Percentiles rank a stretch among this genome's conserved stretches.
These are phyloP conservation scores for Gastracanthus pulcherrimus DNA, from an alignment of 2,888 invertebrate genomes.

Conservation along the genomic window DNA sequence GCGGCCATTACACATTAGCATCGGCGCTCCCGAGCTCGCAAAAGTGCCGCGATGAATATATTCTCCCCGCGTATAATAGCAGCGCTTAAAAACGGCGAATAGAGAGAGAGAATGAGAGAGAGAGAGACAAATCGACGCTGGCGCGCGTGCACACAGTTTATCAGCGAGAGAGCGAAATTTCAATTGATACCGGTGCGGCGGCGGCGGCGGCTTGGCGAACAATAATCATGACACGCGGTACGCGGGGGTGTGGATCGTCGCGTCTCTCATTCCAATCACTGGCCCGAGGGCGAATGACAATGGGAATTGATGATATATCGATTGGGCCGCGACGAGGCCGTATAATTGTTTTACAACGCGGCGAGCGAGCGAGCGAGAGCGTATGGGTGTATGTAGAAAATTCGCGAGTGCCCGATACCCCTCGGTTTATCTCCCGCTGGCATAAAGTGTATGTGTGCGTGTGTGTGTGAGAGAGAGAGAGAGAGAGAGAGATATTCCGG, in stretches of 20 bases:
- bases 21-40: neutral
- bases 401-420: neutral
- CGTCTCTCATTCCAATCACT: too few species aligned
- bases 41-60: too few species aligned
- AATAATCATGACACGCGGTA: slow-evolving; percentile 77
- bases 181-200: slow-evolving; percentile 49
- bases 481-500: too few species aligned
- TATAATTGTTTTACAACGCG: slow-evolving; percentile 76
- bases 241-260: neutral
- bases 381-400: neutral
- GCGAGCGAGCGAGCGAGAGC: slow-evolving; percentile 50
- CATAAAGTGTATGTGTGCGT: too few species aligned
- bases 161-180: slow-evolving; percentile 35
- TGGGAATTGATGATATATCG: slow-evolving; percentile 76
- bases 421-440: neutral
- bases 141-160: slow-evolving; percentile 11
- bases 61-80: neutral
- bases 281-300: slow-evolving; percentile 75
- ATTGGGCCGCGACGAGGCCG: slow-evolving; percentile 71
- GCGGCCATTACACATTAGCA: slow-evolving; percentile 5
- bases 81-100: neutral
- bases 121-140: too few species aligned
- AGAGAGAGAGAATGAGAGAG: neutral
- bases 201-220: slow-evolving; percentile 73
- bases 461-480: too few species aligned